phyloP scores from a whole-genome alignment of 2,888 invertebrate species.

The Phortica magna region DNA sequence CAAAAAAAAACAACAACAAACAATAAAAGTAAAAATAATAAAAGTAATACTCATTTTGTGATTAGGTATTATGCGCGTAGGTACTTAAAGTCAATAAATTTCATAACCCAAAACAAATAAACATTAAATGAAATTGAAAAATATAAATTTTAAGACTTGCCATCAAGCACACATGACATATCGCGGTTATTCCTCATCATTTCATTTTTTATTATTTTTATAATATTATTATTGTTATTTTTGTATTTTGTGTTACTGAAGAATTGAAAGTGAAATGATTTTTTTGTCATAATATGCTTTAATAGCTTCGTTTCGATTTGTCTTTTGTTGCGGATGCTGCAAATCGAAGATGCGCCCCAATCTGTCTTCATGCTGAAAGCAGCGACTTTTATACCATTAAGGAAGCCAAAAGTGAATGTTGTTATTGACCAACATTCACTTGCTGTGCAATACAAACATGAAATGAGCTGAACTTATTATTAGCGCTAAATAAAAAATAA shows the following conservation, averaged over 20 bases:
- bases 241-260: not conserved
- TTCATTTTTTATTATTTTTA: too few species aligned
- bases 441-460: constrained; percentile 10
- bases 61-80: too few species aligned
- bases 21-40: constrained; percentile 27
- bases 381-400: constrained; percentile 34
- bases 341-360: constrained; percentile 21
- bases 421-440: constrained; percentile 58
- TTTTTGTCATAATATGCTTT: constrained; percentile 54
- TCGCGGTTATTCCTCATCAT: too few species aligned
- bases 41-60: constrained; percentile 26
- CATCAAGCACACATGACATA: too few species aligned
- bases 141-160: constrained; percentile 41
- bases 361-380: constrained; percentile 35
- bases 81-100: constrained; percentile 17
- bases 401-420: constrained; percentile 62
- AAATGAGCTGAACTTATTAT: too few species aligned
- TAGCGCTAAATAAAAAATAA: not conserved
- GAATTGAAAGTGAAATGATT: constrained; percentile 55
- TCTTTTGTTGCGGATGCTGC: constrained; percentile 32
- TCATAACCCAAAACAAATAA: constrained; percentile 43
- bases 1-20: constrained; percentile 46
- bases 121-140: constrained; percentile 39
- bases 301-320: too few species aligned
- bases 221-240: too few species aligned